phyloP scores from a whole-genome alignment of 2,888 invertebrate species.

The Callimorpha dominula region DNA sequence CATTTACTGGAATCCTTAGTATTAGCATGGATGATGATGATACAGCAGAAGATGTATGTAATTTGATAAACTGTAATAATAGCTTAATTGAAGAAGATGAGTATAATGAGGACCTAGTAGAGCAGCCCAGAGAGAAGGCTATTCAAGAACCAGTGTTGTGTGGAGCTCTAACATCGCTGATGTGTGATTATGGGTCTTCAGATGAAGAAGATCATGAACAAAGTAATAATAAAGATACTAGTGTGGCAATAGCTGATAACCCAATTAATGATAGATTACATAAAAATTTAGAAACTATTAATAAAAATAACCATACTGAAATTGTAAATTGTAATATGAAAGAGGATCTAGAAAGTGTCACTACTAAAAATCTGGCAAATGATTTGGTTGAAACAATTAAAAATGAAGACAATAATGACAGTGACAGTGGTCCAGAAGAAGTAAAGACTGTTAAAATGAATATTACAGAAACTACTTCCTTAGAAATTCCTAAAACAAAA shows the following conservation, averaged over 20 bases:
- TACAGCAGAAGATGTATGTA: conserved; percentile 39
- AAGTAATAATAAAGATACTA: conserved; percentile 15
- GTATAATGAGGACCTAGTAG: conserved; percentile 49
- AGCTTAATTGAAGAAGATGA: conserved; percentile 79
- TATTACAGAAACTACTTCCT: conserved; percentile 32
- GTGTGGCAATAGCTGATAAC: neutral
- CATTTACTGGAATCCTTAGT: conserved; percentile 82
- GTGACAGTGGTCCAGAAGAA: conserved; percentile 41
- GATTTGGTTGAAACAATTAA: conserved; percentile 8
- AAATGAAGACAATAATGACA: conserved; percentile 35
- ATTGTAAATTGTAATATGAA: neutral
- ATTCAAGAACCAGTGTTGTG: conserved; percentile 70
- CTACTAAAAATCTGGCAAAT: neutral
- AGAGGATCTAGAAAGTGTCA: neutral
- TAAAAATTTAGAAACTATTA: neutral
- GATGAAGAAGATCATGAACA: conserved; percentile 57
- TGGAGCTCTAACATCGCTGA: conserved; percentile 85
- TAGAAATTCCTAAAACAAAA: conserved; percentile 30
- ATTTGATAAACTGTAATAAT: conserved; percentile 43
- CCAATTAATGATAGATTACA: conserved; percentile 2
- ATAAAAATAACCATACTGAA: neutral
- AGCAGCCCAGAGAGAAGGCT: conserved; percentile 14
- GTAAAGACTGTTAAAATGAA: conserved; percentile 44
- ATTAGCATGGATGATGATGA: conserved; percentile 62
- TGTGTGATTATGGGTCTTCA: conserved; percentile 86